Percentiles rank a stretch among this genome's conserved stretches.
These are phyloP conservation scores for Sarcophaga peregrina DNA, from an alignment of 1,140 invertebrate species.

Conservation along the genomic window DNA sequence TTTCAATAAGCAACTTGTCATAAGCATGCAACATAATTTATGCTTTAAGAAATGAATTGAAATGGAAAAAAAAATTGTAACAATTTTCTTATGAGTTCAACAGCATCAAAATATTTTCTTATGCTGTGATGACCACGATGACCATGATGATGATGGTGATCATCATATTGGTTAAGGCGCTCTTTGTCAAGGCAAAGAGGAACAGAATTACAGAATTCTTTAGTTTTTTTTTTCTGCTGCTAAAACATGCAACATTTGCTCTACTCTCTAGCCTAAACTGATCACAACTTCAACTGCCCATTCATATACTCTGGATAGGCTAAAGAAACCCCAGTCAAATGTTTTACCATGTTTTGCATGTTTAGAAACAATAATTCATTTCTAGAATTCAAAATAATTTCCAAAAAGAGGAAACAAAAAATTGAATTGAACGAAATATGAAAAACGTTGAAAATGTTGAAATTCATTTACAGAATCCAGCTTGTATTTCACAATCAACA, in stretches of 20 bases:
- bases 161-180: conserved; percentile 5
- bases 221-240: background rate
- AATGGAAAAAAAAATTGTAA: conserved; percentile 11
- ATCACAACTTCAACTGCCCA: background rate
- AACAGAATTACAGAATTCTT: background rate
- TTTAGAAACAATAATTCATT: conserved; percentile 37
- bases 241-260: conserved; percentile 1
- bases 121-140: background rate
- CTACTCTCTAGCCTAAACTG: background rate
- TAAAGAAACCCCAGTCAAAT: background rate
- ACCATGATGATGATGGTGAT: background rate
- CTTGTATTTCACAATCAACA: conserved; percentile 37
- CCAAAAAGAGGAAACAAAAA: background rate
- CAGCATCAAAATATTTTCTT: background rate
- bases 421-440: background rate
- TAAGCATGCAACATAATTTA: conserved; percentile 39
- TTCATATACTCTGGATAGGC: background rate
- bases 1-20: conserved; percentile 36
- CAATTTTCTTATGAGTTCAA: conserved; percentile 20
- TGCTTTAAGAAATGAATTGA: conserved; percentile 35
- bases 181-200: background rate
- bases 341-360: conserved; percentile 29
- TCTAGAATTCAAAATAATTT: background rate
- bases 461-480: conserved; percentile 16
- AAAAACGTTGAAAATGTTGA: too few species aligned